These are phyloP conservation scores for Stegodyphus mimosarum DNA, from an alignment of 1,140 invertebrate species.

Conservation along the genomic window DNA sequence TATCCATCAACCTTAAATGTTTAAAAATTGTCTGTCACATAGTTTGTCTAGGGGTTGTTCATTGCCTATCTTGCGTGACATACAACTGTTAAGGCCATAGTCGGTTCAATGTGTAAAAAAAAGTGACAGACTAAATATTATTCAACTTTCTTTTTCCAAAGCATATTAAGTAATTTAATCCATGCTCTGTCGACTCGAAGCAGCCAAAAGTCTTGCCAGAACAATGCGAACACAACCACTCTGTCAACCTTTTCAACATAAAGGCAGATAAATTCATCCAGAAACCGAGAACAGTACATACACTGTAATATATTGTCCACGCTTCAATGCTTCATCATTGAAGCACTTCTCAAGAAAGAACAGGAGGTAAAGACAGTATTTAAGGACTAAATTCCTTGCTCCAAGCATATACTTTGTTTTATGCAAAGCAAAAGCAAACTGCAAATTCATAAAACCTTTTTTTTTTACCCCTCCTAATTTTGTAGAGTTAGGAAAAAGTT, in stretches of 20 bases:
- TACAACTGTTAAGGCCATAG: constrained; percentile 10
- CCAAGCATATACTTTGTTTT: no score
- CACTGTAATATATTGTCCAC: constrained; percentile 37
- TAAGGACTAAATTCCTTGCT: no score
- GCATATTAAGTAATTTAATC: constrained; percentile 53
- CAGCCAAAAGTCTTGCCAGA: constrained; percentile 6
- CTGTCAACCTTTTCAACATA: constrained; percentile 29
- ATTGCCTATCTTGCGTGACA: constrained; percentile 5
- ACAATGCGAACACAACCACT: constrained; percentile 39
- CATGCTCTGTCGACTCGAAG: constrained; percentile 33
- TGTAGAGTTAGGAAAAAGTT: no score
- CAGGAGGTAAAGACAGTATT: no score
- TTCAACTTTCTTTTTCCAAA: constrained; percentile 22
- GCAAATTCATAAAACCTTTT: no score
- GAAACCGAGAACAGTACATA: background rate
- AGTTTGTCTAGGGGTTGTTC: background rate
- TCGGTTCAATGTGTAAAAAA: background rate
- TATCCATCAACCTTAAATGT: background rate
- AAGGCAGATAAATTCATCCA: background rate
- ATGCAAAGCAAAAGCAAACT: no score
- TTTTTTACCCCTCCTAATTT: no score
- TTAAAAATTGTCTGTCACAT: background rate
- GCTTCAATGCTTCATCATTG: constrained; percentile 28
- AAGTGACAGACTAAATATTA: constrained; percentile 25
- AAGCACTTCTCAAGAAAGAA: background rate